phyloP scores from a whole-genome alignment of 2,797 vertebrate species.

The Acanthurus tractus region DNA sequence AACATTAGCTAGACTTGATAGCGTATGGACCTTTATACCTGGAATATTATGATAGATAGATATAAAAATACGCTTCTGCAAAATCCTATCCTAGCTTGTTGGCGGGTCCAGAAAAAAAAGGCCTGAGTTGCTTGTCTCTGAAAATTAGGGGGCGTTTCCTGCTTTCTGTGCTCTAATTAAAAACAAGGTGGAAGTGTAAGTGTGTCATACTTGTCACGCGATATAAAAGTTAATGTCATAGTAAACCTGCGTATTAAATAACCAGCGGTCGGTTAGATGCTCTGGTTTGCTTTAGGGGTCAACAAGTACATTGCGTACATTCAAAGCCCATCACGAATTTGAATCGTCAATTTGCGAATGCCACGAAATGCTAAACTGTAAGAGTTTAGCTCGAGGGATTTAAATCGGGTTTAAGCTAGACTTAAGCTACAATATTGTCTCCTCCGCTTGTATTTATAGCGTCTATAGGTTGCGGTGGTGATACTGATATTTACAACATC shows the following conservation, averaged over 20 bases:
- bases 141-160: not conserved
- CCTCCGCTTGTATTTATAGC: not conserved
- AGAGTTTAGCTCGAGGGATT: not conserved
- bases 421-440: not conserved
- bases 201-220: not conserved
- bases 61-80: rapidly evolving
- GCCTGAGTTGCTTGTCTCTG: conserved; percentile 42
- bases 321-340: not conserved
- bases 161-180: not conserved
- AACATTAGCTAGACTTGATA: rapidly evolving
- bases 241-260: too few relatives aligned
- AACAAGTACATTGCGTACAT: not conserved
- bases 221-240: too few relatives aligned
- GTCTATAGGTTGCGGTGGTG: not conserved
- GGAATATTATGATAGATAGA: not conserved
- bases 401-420: not conserved
- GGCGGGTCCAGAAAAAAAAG: conserved; percentile 8
- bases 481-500: not conserved
- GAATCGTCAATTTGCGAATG: not conserved
- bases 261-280: not conserved
- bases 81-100: not conserved
- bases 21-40: too few relatives aligned
- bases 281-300: not conserved
- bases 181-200: not conserved
- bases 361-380: not conserved